Conservation (phyloP, 2,888 invertebrate species). For the Himalopsyche anomala region DNA sequence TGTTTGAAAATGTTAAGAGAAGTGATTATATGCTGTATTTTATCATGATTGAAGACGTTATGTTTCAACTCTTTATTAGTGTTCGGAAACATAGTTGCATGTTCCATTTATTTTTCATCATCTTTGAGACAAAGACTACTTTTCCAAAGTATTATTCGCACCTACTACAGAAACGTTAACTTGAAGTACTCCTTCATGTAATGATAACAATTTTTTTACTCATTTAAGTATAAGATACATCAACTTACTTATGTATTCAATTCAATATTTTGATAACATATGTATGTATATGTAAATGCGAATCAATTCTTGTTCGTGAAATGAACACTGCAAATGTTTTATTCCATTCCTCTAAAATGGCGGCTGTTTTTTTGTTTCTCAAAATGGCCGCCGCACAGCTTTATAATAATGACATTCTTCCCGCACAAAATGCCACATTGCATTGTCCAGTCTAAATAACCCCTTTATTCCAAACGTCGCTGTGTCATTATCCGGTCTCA, state of each 20-base stretch:
- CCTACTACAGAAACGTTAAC: neutral
- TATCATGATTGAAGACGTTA: neutral
- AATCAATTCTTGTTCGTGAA: no score
- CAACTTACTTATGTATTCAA: no score
- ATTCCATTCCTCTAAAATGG: neutral
- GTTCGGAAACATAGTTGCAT: neutral
- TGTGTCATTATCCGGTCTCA: neutral
- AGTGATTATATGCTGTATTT: neutral
- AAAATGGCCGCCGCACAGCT: neutral
- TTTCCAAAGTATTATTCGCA: neutral
- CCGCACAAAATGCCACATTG: neutral
- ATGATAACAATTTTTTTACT: no score
- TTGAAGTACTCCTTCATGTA: no score
- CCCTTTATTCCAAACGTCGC: neutral
- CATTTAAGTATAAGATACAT: no score
- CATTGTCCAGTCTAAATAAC: conserved; percentile 6
- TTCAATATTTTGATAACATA: no score
- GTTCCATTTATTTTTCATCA: neutral
- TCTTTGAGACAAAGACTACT: neutral
- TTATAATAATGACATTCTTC: neutral
- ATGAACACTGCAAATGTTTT: no score
- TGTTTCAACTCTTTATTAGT: conserved; percentile 2
- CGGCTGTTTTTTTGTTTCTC: neutral
- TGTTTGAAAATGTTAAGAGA: no score
- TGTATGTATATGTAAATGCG: no score